These are phyloP conservation scores for Xiphias gladius DNA, from an alignment of 2,113 vertebrate species.

Conservation along the genomic window DNA sequence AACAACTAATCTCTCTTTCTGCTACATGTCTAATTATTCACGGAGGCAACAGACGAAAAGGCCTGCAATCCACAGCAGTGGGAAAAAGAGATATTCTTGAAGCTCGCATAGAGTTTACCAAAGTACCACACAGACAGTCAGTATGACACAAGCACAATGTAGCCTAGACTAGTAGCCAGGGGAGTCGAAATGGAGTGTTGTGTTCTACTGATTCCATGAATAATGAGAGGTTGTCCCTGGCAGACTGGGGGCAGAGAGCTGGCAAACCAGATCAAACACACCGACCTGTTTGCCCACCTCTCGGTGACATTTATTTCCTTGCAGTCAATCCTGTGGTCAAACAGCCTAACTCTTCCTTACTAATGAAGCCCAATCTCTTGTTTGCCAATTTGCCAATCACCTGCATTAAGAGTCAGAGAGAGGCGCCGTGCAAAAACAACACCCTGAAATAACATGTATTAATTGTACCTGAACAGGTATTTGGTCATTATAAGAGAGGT, in stretches of 20 bases:
- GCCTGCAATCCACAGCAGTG: too few species aligned
- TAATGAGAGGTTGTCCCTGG: slow-evolving; percentile 41
- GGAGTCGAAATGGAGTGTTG: slow-evolving; percentile 1
- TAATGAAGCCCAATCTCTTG: not conserved
- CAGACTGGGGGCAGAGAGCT: not conserved
- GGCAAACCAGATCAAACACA: slow-evolving; percentile 6
- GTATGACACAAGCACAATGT: not conserved
- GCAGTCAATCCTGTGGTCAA: not conserved
- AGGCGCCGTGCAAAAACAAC: not conserved
- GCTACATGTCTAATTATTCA: not conserved
- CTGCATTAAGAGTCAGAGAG: not conserved
- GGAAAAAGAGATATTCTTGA: not conserved
- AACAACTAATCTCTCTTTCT: not conserved
- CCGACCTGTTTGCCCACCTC: slow-evolving; percentile 8
- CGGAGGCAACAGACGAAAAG: not conserved
- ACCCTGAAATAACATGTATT: not conserved
- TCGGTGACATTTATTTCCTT: not conserved
- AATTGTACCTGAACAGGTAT: not conserved
- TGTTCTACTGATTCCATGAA: slow-evolving; percentile 48
- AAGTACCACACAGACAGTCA: not conserved
- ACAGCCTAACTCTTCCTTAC: not conserved
- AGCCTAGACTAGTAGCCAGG: too few species aligned
- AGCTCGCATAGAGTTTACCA: not conserved
- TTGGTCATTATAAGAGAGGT: not conserved
- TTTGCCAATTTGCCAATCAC: not conserved